A percentile compares a stretch with the other conserved stretches of the same genome.
phyloP scores from a whole-genome alignment of 2,797 vertebrate genomes.

The Etheostoma perlongum region DNA sequence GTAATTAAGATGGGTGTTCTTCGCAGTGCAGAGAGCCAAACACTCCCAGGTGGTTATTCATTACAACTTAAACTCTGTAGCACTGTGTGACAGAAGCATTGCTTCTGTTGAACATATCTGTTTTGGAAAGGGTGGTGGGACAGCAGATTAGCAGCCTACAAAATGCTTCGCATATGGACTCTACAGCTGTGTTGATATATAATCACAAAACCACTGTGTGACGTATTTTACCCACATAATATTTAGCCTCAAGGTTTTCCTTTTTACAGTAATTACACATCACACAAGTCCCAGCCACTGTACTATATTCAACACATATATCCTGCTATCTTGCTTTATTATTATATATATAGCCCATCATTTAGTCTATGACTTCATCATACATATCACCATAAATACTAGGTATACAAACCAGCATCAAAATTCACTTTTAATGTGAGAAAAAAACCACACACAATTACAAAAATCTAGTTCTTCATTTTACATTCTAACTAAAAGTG shows the following conservation, averaged over 20 bases:
- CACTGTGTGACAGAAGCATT: background rate
- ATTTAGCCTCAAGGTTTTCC: background rate
- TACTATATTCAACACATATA: background rate
- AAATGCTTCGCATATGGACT: background rate
- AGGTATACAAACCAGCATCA: too few species aligned
- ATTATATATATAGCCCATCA: too few species aligned
- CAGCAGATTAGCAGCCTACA: background rate
- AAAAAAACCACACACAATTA: too few species aligned
- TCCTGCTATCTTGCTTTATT: background rate
- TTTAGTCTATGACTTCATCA: too few species aligned
- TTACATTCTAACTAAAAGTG: too few species aligned
- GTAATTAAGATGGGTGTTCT: background rate
- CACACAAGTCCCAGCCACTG: background rate
- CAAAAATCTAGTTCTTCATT: too few species aligned
- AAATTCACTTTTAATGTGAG: too few species aligned
- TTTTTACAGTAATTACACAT: slow-evolving; percentile 1
- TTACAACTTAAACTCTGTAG: slow-evolving; percentile 4
- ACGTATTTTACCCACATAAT: background rate
- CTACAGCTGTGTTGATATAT: background rate
- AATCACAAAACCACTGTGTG: background rate
- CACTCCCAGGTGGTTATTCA: background rate
- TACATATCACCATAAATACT: too few species aligned
- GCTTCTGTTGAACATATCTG: slow-evolving; percentile 1
- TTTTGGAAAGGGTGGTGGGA: slow-evolving; percentile 11
- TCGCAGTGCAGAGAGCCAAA: background rate